Base-by-base conservation (phyloP, 2,113 vertebrate genomes). In the Sinocyclocheilus rhinocerous region DNA sequence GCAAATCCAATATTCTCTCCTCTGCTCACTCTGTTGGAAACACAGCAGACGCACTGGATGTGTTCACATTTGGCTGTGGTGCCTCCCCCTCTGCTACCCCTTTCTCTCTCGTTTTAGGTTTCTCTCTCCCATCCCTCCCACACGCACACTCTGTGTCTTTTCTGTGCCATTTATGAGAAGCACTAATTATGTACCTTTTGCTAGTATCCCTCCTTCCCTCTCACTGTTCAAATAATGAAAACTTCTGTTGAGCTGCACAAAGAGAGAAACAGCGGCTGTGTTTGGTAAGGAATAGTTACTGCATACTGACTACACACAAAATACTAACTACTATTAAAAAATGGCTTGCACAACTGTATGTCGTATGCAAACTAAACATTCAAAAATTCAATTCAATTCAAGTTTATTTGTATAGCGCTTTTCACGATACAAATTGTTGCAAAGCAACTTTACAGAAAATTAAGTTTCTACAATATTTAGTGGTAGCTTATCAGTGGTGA, bases 111-210 rank as follows among this genome's bases (percentile, higher is more conserved):
- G 1, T 50, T 76, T 22, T 52, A 22, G 8, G 10, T 42, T 13
- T 81, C 2, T 79, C 76, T 79, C 33, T 24, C 22, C 48, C 6
- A 39, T 39, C 6, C n/a, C 24, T n/a, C 16, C 6, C 48, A 13
- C 48, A 12, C 48, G 3, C 48, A 50, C 48, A 12, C 52, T 42
- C 36, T 22, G n/a, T n/a, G 36, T 73, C 70, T 24, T 61, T 18
- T 26, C 78, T 24, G 33, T 4, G 57, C 13, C 57, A 20, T 63
- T 63, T 33, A 78, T 63, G 13, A 45, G 57, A 80, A 24, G 22
- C 78, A 63, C 18, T 80, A 80, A 45, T 63, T 80, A 42, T 63
- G 57, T 57, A 18, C 22, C 0, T 63, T 80, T 80, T 63, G 57
- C 57, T 63, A 15, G 77, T n/a, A 39, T 79, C 52, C 11, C 12